These are phyloP conservation scores for Lepisosteus oculatus DNA, from an alignment of 2,113 vertebrate genomes.

Conservation along the genomic window DNA sequence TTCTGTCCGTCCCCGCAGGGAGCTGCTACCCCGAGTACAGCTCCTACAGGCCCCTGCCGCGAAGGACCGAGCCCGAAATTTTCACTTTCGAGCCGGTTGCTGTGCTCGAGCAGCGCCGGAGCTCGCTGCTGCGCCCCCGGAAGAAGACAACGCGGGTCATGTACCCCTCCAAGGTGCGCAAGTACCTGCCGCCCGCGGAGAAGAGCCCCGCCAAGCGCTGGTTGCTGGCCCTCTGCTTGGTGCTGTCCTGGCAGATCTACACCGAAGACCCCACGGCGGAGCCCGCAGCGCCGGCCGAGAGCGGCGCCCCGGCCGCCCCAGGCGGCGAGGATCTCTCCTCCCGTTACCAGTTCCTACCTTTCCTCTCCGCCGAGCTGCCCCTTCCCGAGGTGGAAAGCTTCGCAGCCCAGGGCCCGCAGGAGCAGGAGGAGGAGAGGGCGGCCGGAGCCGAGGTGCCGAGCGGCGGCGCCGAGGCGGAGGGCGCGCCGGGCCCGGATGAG, in stretches of 20 bases:
- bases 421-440: background rate
- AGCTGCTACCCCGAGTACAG: constrained; percentile 18
- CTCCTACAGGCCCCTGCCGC: constrained; percentile 28
- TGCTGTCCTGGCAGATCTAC: constrained; percentile 72
- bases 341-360: constrained; percentile 42
- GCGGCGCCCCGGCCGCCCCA: constrained; percentile 14
- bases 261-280: constrained; percentile 55
- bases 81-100: constrained; percentile 65
- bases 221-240: constrained; percentile 62
- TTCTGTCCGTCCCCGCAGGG: constrained; percentile 32
- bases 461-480: background rate
- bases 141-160: constrained; percentile 63
- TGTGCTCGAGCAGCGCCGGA: constrained; percentile 40
- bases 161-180: constrained; percentile 68
- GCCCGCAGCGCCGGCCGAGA: constrained; percentile 15
- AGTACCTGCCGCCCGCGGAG: constrained; percentile 67
- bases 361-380: constrained; percentile 49
- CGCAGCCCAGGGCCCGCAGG: constrained; percentile 7
- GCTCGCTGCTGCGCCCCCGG: constrained; percentile 41
- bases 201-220: constrained; percentile 62
- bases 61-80: constrained; percentile 64
- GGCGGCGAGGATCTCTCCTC: constrained; percentile 13
- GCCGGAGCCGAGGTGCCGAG: background rate
- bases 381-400: constrained; percentile 23
- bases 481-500: constrained; percentile 2